phyloP scores from a whole-genome alignment of 2,113 vertebrate species.

The Sebastes fasciatus region DNA sequence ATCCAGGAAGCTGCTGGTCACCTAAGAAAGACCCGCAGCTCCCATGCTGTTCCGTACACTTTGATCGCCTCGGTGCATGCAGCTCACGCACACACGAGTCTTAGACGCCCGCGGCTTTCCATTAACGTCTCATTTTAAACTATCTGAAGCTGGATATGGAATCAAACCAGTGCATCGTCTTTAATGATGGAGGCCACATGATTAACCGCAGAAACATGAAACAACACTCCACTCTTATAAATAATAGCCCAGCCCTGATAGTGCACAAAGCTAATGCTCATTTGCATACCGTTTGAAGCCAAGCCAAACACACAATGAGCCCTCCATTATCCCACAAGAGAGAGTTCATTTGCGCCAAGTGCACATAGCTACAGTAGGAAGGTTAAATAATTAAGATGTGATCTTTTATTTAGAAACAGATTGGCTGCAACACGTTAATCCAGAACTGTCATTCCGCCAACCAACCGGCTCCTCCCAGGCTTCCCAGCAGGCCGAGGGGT shows the following conservation, averaged over 20 bases:
- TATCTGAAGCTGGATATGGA: not conserved
- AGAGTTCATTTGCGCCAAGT: constrained; percentile 46
- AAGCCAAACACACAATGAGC: constrained; percentile 26
- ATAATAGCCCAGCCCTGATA: constrained; percentile 27
- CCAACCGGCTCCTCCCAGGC: constrained; percentile 31
- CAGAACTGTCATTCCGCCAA: constrained; percentile 45
- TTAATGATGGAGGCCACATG: not conserved
- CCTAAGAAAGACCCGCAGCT: not conserved
- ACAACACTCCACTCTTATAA: constrained; percentile 43
- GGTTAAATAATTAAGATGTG: constrained; percentile 69
- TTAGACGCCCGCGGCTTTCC: not conserved
- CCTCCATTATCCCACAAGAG: constrained; percentile 50
- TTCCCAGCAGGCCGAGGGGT: constrained; percentile 26
- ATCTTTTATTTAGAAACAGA: constrained; percentile 75
- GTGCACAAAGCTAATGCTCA: constrained; percentile 36
- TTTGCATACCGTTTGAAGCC: constrained; percentile 58
- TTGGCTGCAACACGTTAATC: constrained; percentile 52
- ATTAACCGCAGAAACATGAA: constrained; percentile 37
- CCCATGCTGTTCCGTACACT: constrained; percentile 15
- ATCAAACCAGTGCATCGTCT: not conserved
- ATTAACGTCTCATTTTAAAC: not conserved
- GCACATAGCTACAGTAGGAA: constrained; percentile 56
- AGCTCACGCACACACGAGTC: not conserved
- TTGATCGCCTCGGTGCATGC: not conserved
- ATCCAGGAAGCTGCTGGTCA: constrained; percentile 27